A percentile compares a stretch with the other conserved stretches of the same genome.
phyloP scores from a whole-genome alignment of 2,113 vertebrate genomes.

The Paralichthys olivaceus region DNA sequence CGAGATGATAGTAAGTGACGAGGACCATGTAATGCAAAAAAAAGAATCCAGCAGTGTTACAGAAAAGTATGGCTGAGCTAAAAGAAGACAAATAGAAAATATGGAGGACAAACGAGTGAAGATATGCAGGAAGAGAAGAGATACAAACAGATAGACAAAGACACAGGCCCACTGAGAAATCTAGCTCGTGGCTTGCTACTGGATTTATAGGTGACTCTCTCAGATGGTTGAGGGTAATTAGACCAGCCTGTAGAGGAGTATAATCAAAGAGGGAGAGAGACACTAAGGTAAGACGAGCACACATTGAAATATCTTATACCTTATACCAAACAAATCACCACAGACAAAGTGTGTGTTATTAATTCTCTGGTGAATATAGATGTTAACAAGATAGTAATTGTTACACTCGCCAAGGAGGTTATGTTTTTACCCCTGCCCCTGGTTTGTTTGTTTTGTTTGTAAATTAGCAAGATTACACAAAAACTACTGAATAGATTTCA shows the following conservation, averaged over 20 bases:
- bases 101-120: slow-evolving; percentile 68
- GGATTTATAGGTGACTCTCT: slow-evolving; percentile 99
- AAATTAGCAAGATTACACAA: too few species aligned
- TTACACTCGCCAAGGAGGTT: too few species aligned
- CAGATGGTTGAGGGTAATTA: slow-evolving; percentile 96
- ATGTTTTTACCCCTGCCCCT: too few species aligned
- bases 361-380: neutral
- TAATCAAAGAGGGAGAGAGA: slow-evolving; percentile 90
- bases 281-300: slow-evolving; percentile 84
- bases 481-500: too few species aligned
- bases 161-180: slow-evolving; percentile 99
- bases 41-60: slow-evolving; percentile 1
- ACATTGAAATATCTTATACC: slow-evolving; percentile 24
- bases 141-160: slow-evolving; percentile 99
- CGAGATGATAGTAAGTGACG: neutral
- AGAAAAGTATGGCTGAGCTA: slow-evolving; percentile 16
- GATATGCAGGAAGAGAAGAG: slow-evolving; percentile 93
- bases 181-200: slow-evolving; percentile 99
- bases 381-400: neutral
- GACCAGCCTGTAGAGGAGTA: slow-evolving; percentile 98
- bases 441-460: too few species aligned
- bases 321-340: slow-evolving; percentile 6
- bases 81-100: slow-evolving; percentile 26
- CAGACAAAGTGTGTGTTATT: neutral
- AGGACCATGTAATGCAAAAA: slow-evolving; percentile 2